Conservation (phyloP, 2,113 vertebrate species). For the Tetrax tetrax region DNA sequence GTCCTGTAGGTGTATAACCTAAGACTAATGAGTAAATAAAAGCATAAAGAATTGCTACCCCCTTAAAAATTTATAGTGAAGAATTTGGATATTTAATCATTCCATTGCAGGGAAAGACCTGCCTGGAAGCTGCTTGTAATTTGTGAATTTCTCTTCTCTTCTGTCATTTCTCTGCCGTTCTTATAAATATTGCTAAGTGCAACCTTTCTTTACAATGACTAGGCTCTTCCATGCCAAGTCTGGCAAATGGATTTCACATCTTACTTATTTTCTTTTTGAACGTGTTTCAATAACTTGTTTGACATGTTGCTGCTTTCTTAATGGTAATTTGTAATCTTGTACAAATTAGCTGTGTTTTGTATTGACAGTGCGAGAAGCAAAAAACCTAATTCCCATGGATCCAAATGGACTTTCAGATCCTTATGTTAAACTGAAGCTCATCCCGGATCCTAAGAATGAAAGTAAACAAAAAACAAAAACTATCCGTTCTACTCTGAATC, state of each 20-base stretch:
- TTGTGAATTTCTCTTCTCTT: not conserved
- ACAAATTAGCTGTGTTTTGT: not conserved
- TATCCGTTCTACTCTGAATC: conserved; percentile 93
- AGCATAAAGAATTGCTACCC: not conserved
- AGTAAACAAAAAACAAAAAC: conserved; percentile 98
- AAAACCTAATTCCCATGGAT: conserved; percentile 98
- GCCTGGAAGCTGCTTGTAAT: not conserved
- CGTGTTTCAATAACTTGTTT: not conserved
- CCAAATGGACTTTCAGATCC: conserved; percentile 96
- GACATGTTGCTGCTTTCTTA: not conserved
- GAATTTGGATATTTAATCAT: not conserved
- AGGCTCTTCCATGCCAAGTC: not conserved
- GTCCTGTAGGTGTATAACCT: not conserved
- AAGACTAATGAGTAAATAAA: not conserved
- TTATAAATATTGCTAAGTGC: not conserved
- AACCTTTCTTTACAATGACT: not conserved
- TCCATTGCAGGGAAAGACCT: not conserved
- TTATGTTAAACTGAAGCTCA: conserved; percentile 96
- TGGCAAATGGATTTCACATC: not conserved
- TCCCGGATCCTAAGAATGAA: conserved; percentile 95
- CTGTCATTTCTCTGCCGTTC: not conserved
- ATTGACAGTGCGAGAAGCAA: conserved; percentile 89
- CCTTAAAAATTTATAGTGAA: not conserved
- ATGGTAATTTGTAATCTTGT: not conserved
- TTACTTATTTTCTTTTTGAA: not conserved